A percentile compares a stretch with the other conserved stretches of the same genome.
Conservation (phyloP, 1,140 invertebrate species). For the Papilio dardanus region DNA sequence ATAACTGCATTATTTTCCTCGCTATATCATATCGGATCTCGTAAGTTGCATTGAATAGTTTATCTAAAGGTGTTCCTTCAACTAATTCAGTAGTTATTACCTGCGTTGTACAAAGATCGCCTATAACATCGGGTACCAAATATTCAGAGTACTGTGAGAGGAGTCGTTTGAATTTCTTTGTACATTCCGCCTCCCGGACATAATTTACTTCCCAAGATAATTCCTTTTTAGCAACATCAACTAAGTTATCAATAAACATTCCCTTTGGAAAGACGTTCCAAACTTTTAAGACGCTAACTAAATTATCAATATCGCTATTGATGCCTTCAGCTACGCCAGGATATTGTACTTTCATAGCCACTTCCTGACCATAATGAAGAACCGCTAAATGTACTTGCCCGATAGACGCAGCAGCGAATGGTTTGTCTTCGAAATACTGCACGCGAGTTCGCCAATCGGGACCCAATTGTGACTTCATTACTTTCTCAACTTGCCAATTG, state of each 20-base stretch:
- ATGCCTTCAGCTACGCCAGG: conserved; percentile 98
- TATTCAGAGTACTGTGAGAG: conserved; percentile 90
- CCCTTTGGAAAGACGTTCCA: conserved; percentile 93
- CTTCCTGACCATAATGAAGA: conserved; percentile 89
- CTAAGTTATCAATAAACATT: conserved; percentile 97
- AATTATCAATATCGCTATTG: conserved; percentile 98
- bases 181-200: conserved; percentile 94
- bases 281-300: conserved; percentile 94
- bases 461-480: conserved; percentile 93
- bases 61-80: conserved; percentile 95
- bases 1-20: conserved; percentile 92
- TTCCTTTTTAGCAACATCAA: conserved; percentile 96
- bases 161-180: conserved; percentile 90
- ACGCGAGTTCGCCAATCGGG: conserved; percentile 91
- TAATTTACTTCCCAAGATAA: conserved; percentile 99
- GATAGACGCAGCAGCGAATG: conserved; percentile 99
- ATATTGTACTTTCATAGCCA: conserved; percentile 99
- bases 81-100: conserved; percentile 97
- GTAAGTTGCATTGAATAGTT: conserved; percentile 87
- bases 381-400: conserved; percentile 93
- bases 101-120: conserved; percentile 87
- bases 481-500: conserved; percentile 95
- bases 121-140: conserved; percentile 90
- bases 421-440: conserved; percentile 93
- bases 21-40: conserved; percentile 92